Base-by-base conservation (phyloP, 2,888 invertebrate species). In the Dynastes hyllus region DNA sequence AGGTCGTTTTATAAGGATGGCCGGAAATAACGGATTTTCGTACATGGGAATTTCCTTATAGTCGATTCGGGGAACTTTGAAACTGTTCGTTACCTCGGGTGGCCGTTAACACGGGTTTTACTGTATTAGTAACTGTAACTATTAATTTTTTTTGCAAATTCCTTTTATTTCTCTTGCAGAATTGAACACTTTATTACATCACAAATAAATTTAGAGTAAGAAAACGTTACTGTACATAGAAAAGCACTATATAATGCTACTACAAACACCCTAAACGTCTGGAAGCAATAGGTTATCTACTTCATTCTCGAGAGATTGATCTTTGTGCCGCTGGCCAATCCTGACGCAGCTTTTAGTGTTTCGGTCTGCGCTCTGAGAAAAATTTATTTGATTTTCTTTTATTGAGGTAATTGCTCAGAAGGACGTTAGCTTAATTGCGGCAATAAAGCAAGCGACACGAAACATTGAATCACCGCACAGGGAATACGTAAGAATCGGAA, bases 341-440 rank as follows among this genome's bases (percentile, higher is more conserved):
- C 22, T 11, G 9, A 11, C n/a, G 9, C 40, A 29, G 58, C 67
- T 3, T 9, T 45, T 9, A 2, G 45, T 45, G 45, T 11, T 37
- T 16, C 45, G 16, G 50, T 67, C 67, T 40, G 40, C 58, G 40
- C 16, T 40, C 73, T 58, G 58, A 37, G 58, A 73, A 73, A 58
- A 73, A 73, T 73, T 73, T 73, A 73, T 73, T 73, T 73, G 73
- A 73, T 73, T 73, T 40, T 40, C 73, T 58, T 73, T 58, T 73
- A 73, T 73, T 73, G 58, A 16, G 58, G 73, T 73, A 73, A 73
- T 73, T 73, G 73, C 37, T 73, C 73, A 73, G 73, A 73, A 58
- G 58, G 73, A 73, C 40, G 58, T 73, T 73, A 58, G 58, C 40
- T 73, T 58, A 73, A 73, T 73, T 73, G 40, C 58, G 8, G 73